These are phyloP conservation scores for Nematolebias whitei DNA, from an alignment of 2,113 vertebrate species.

Conservation along the genomic window DNA sequence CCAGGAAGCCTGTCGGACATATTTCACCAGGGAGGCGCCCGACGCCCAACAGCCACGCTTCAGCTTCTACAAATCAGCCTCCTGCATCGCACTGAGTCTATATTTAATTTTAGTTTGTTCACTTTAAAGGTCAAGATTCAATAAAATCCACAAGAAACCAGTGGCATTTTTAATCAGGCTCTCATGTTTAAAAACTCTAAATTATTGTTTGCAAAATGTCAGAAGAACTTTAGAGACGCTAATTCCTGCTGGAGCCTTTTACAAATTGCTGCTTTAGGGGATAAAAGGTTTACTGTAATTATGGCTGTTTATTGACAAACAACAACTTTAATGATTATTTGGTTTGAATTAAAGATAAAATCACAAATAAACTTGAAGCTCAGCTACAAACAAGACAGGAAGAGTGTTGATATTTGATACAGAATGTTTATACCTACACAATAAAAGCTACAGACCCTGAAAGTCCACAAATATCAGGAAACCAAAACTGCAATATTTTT, in stretches of 20 bases:
- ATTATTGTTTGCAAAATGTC: constrained; percentile 49
- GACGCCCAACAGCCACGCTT: not conserved
- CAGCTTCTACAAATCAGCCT: constrained; percentile 11
- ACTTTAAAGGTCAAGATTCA: constrained; percentile 47
- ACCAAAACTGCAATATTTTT: too few species aligned
- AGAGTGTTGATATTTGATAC: not conserved
- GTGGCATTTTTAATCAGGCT: constrained; percentile 30
- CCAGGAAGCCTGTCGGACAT: constrained; percentile 56
- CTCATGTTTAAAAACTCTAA: constrained; percentile 20
- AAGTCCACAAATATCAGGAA: too few species aligned
- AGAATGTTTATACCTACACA: too few species aligned
- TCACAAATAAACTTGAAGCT: constrained; percentile 1
- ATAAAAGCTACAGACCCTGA: too few species aligned
- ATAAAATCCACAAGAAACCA: constrained; percentile 29
- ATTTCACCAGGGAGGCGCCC: constrained; percentile 37
- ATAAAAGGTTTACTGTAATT: too few species aligned
- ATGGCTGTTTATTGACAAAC: constrained; percentile 11
- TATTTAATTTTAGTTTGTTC: constrained; percentile 34
- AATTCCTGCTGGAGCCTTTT: constrained; percentile 23
- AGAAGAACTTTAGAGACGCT: constrained; percentile 29
- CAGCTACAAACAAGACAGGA: too few species aligned
- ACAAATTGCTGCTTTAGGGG: constrained; percentile 17
- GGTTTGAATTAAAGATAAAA: constrained; percentile 17
- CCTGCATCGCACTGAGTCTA: constrained; percentile 1
- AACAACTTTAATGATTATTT: constrained; percentile 11